Evolutionary conservation across 2,113 vertebrate genomes (phyloP).

Genomic region (Loxodonta africana): DNA sequence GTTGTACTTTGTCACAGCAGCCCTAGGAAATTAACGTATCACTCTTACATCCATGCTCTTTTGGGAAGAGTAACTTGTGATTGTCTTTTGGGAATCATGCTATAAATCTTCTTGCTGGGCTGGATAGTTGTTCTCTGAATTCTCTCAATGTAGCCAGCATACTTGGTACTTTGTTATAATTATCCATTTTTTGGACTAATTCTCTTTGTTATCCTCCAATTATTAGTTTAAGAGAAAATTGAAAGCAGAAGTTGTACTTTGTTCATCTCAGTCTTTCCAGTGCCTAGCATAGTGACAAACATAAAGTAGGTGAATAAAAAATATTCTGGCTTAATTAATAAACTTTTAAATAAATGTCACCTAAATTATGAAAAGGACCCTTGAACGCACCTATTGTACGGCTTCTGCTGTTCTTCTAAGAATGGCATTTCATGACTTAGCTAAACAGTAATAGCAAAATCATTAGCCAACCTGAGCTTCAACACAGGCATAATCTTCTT

Average conservation of each 20-base stretch:
- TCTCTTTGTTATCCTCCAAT: not conserved
- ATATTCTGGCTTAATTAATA: not conserved
- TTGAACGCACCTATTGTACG: not conserved
- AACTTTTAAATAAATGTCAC: slow-evolving; percentile 23
- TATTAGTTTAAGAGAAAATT: not conserved
- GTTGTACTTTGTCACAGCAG: not conserved
- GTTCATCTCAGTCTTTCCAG: not conserved
- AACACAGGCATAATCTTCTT: not conserved
- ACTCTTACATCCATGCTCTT: not conserved
- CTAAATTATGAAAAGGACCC: not conserved
- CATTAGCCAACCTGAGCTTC: not conserved
- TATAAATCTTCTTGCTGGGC: not conserved
- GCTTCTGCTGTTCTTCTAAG: not conserved
- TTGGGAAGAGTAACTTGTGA: not conserved
- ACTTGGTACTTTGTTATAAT: not conserved
- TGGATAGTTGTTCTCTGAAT: not conserved
- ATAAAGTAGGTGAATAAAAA: not conserved
- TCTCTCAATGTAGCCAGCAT: not conserved
- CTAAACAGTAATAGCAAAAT: slow-evolving; percentile 17
- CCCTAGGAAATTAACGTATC: not conserved
- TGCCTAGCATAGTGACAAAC: not conserved
- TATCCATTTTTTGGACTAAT: not conserved
- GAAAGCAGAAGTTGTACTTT: not conserved
- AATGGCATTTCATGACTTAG: not conserved
- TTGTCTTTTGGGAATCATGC: not conserved